Base-by-base conservation (phyloP, 2,888 invertebrate species). In the Pemphredon lugubris region DNA sequence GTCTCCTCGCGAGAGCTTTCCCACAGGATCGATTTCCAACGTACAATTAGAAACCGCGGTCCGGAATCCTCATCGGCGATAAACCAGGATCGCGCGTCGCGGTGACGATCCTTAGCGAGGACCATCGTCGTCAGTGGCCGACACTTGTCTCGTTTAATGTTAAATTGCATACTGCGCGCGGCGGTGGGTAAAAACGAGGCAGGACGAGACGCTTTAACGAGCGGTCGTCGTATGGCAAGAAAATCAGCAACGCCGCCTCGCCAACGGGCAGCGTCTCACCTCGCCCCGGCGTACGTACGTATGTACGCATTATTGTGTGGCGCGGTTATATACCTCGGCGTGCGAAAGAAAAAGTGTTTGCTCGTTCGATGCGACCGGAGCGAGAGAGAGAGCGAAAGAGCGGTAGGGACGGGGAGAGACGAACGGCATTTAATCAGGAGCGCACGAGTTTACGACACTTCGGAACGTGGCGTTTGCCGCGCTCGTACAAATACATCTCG, bases 401-500 rank as follows among this genome's bases (percentile, higher is more conserved):
- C n/a, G n/a, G n/a, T n/a, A n/a, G n/a, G n/a, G n/a, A n/a, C n/a
- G n/a, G 23, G n/a, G 14, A 40, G 39, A 48, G 67, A 39, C 55
- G 47, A 53, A 64, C 47, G 53, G 23, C 48, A 32, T 71, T 61
- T 59, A 70, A 73, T 66, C 65, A 60, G 57, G 23, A 50, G 59
- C 18, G 44, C 39, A 54, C 66, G 72, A 51, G 67, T 67, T 71
- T 54, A 67, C 73, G 73, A 73, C 72, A 71, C 73, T 73, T 66
- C 6, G 69, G 53, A 50, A 72, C 71, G 64, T 64, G 71, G 44
- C 44, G 66, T 61, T 60, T 57, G 57, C 61, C 73, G 71, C 64
- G 57, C 42, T 39, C 47, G 59, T 57, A 70, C 71, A 73, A 71
- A 73, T 70, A 47, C 37, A 20, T 48, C 57, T 55, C 47, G 37